phyloP scores from a whole-genome alignment of 2,888 invertebrate genomes.

The Crioceris asparagi region DNA sequence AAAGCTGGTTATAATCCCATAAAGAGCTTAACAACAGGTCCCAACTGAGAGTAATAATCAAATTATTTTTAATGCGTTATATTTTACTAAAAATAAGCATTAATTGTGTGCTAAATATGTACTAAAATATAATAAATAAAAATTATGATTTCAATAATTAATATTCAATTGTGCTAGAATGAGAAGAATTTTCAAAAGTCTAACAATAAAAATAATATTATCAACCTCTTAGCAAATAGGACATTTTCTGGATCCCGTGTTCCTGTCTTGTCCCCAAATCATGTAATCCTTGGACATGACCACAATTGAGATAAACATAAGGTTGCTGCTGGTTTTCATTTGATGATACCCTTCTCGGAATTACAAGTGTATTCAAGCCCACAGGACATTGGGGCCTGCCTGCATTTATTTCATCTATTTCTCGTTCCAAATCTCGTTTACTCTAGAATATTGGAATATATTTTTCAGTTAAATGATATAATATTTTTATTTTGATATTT shows the following conservation, averaged over 20 bases:
- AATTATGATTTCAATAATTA: no score
- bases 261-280: slow-evolving; percentile 90
- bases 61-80: no score
- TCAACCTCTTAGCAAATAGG: slow-evolving; percentile 87
- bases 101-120: no score
- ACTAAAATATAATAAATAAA: no score
- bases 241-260: slow-evolving; percentile 79
- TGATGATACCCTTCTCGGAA: slow-evolving; percentile 75
- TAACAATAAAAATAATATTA: no score
- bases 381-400: slow-evolving; percentile 96
- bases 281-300: slow-evolving; percentile 95
- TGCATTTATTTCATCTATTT: slow-evolving; percentile 94
- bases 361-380: slow-evolving; percentile 94
- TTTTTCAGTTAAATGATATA: background rate
- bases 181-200: no score
- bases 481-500: slow-evolving; percentile 28
- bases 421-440: slow-evolving; percentile 79
- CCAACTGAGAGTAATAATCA: slow-evolving; percentile 42
- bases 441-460: slow-evolving; percentile 51
- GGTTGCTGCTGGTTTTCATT: slow-evolving; percentile 71
- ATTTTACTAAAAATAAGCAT: no score
- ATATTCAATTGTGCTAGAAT: no score
- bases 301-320: slow-evolving; percentile 94
- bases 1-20: slow-evolving; percentile 98
- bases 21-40: slow-evolving; percentile 86